A percentile compares a stretch with the other conserved stretches of the same genome.
phyloP scores from a whole-genome alignment of 1,140 invertebrate species.

The Yoshiicerus persimilis region DNA sequence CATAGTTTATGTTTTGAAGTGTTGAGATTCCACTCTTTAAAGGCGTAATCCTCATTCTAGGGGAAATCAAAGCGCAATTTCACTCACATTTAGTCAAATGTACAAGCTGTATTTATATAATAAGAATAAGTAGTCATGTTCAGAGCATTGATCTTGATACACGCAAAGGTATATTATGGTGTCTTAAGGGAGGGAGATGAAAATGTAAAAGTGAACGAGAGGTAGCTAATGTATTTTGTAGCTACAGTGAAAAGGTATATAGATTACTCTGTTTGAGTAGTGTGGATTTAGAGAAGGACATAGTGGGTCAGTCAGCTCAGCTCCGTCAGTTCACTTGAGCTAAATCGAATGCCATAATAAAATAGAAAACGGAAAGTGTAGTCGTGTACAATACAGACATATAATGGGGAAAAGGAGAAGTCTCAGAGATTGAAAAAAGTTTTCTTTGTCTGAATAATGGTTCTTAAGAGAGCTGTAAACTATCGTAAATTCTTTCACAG shows the following conservation, averaged over 20 bases:
- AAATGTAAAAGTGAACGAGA: too few relatives aligned
- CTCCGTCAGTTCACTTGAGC: not conserved
- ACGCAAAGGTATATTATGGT: too few relatives aligned
- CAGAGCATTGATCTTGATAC: too few relatives aligned
- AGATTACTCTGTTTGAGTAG: not conserved
- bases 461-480: constrained; percentile 48
- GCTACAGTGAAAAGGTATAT: too few relatives aligned
- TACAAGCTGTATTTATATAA: not conserved
- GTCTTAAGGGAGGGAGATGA: too few relatives aligned
- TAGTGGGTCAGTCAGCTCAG: constrained; percentile 1
- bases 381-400: not conserved
- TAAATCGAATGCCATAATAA: constrained; percentile 16
- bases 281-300: not conserved
- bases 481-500: constrained; percentile 47
- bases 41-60: not conserved
- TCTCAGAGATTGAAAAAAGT: constrained; percentile 44
- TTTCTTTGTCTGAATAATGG: constrained; percentile 46
- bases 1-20: too few relatives aligned
- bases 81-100: not conserved
- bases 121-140: too few relatives aligned
- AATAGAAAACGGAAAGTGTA: not conserved
- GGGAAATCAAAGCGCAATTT: not conserved
- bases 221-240: too few relatives aligned
- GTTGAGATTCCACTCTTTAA: not conserved
- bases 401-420: constrained; percentile 35